These are phyloP conservation scores for Cynopterus sphinx DNA, from an alignment of 2,797 vertebrate species.

Conservation along the genomic window DNA sequence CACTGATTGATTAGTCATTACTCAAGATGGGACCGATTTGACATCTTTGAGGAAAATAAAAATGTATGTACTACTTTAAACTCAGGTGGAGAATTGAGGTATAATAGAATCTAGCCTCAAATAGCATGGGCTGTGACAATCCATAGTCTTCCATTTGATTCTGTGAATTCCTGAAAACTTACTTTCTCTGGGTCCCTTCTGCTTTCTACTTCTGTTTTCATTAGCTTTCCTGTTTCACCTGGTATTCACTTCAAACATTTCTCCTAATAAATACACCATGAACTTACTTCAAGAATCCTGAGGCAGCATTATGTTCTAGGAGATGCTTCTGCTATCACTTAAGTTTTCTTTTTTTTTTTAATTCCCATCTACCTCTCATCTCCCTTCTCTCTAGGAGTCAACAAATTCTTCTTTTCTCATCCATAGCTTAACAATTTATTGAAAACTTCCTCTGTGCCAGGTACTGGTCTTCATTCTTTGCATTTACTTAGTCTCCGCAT, in stretches of 20 bases:
- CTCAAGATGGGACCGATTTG: background rate
- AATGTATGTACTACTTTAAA: background rate
- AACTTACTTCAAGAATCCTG: background rate
- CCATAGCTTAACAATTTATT: background rate
- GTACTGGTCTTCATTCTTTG: background rate
- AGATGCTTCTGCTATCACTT: background rate
- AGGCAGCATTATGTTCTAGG: background rate
- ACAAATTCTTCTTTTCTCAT: background rate
- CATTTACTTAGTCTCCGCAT: background rate
- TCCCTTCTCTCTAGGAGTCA: background rate
- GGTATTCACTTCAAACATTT: background rate
- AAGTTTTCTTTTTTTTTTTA: background rate
- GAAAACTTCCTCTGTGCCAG: background rate
- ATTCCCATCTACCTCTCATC: background rate
- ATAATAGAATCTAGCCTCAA: background rate
- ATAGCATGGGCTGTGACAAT: no score
- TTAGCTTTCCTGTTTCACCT: background rate
- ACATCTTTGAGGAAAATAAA: background rate
- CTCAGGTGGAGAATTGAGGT: background rate
- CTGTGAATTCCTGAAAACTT: background rate
- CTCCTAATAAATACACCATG: background rate
- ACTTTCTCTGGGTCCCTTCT: background rate
- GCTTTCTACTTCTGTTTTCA: background rate
- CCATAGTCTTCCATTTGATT: background rate
- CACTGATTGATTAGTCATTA: background rate